A percentile compares a stretch with the other conserved stretches of the same genome.
These are phyloP conservation scores for Solenodon paradoxus DNA, from an alignment of 2,113 vertebrate species.

Conservation along the genomic window DNA sequence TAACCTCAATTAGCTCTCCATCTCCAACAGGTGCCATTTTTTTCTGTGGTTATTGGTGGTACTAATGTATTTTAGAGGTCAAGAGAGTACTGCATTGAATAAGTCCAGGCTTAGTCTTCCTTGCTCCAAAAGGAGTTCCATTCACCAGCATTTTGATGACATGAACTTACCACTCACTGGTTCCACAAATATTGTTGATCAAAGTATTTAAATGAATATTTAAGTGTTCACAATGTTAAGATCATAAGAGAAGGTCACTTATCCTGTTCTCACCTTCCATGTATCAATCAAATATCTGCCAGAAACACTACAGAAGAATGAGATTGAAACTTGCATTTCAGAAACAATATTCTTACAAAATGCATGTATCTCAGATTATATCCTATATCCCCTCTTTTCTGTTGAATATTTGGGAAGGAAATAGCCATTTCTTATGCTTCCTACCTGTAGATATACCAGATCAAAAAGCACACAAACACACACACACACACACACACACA, in stretches of 20 bases:
- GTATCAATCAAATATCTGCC: neutral
- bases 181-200: neutral
- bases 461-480: too few species aligned
- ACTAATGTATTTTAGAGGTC: neutral
- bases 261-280: neutral
- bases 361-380: neutral
- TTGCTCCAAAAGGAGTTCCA: neutral
- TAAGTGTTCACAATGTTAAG: neutral
- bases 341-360: neutral
- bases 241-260: neutral
- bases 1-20: rapidly evolving
- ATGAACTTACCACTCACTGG: neutral
- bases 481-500: too few species aligned
- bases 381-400: neutral
- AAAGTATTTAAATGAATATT: neutral
- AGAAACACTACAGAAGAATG: neutral
- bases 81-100: neutral
- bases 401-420: conserved; percentile 22
- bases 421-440: neutral
- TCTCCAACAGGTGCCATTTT: neutral
- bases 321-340: neutral
- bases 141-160: neutral
- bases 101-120: neutral
- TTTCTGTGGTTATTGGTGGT: neutral
- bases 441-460: neutral